A percentile compares a stretch with the other conserved stretches of the same genome.
These are phyloP conservation scores for Zingel zingel DNA, from an alignment of 2,113 vertebrate genomes.

Conservation along the genomic window DNA sequence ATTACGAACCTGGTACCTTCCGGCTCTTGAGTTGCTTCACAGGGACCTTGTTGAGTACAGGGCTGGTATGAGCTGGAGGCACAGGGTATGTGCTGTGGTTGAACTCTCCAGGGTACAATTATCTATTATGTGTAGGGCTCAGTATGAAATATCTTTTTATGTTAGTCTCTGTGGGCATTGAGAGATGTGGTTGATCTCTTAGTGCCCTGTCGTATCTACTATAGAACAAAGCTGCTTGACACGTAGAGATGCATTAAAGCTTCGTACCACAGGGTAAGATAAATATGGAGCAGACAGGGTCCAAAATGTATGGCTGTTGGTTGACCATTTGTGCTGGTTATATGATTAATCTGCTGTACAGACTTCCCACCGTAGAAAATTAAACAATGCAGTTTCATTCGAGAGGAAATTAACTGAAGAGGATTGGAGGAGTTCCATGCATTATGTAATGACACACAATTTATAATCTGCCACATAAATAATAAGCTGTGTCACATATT, in stretches of 20 bases:
- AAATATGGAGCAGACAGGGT: not conserved
- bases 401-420: not conserved
- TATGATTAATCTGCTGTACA: slow-evolving; percentile 5
- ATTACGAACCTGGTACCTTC: slow-evolving; percentile 5
- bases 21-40: slow-evolving; percentile 9
- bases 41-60: slow-evolving; percentile 19
- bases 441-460: not conserved
- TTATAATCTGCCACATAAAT: not conserved
- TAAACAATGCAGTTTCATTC: not conserved
- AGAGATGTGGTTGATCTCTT: slow-evolving; percentile 41
- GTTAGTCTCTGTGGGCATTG: slow-evolving; percentile 42
- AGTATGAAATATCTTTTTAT: slow-evolving; percentile 53
- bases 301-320: not conserved
- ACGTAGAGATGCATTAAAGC: slow-evolving; percentile 33
- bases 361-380: not conserved
- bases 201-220: slow-evolving; percentile 21
- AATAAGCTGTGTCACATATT: not conserved
- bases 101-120: slow-evolving; percentile 65
- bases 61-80: slow-evolving; percentile 24
- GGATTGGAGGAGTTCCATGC: not conserved
- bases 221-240: slow-evolving; percentile 46
- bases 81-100: slow-evolving; percentile 9
- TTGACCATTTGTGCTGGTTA: not conserved
- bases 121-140: slow-evolving; percentile 53
- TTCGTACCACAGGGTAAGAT: not conserved